Conservation (phyloP, 2,797 vertebrate species). For the Perodicticus potto region DNA sequence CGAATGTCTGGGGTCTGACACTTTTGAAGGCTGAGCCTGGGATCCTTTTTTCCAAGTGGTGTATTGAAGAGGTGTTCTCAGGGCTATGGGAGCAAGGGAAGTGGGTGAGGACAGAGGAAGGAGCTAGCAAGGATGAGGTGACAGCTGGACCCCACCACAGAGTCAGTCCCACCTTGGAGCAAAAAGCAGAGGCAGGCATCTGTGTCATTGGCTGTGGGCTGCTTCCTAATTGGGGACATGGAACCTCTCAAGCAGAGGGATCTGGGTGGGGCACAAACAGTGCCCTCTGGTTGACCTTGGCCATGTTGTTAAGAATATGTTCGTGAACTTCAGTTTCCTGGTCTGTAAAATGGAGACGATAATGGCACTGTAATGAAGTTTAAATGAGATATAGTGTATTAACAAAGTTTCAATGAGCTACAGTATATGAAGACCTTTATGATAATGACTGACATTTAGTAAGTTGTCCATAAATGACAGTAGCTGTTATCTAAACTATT, state of each 20-base stretch:
- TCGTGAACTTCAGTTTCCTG: not conserved
- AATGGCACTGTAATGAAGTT: not conserved
- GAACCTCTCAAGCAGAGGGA: not conserved
- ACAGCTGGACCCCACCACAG: not conserved
- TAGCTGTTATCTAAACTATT: not conserved
- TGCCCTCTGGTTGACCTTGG: not conserved
- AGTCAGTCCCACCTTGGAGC: not conserved
- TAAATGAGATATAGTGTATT: not conserved
- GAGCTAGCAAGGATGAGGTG: not conserved
- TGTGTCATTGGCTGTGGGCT: not conserved
- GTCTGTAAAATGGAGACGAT: not conserved
- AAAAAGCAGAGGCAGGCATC: not conserved
- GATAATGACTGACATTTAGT: not conserved
- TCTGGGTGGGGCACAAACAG: not conserved
- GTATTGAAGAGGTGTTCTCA: not conserved
- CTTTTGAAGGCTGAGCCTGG: not conserved
- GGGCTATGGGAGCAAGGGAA: not conserved
- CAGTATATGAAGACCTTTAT: not conserved
- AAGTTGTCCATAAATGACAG: not conserved
- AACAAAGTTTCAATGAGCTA: not conserved
- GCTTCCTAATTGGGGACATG: not conserved
- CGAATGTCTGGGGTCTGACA: not conserved
- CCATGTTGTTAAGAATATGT: not conserved
- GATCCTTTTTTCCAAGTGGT: not conserved
- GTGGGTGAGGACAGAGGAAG: not conserved